These are phyloP conservation scores for Leguminivora glycinivorella DNA, from an alignment of 1,140 invertebrate species.

Conservation along the genomic window DNA sequence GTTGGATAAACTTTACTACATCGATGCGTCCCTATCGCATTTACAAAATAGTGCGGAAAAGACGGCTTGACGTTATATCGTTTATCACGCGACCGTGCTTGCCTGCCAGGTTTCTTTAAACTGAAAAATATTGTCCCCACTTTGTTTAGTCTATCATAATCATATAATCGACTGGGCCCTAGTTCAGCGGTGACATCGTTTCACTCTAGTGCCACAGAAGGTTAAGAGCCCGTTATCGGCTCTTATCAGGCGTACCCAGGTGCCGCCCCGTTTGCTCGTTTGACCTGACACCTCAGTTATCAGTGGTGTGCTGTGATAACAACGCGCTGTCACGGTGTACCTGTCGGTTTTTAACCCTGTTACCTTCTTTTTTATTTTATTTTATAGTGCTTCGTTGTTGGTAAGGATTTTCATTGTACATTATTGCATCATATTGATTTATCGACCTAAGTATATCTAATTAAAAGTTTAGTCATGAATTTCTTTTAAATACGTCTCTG, in stretches of 20 bases:
- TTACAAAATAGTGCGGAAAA: no score
- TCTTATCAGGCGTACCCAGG: constrained; percentile 68
- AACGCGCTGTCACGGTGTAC: constrained; percentile 54
- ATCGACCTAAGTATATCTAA: neutral
- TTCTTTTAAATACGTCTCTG: no score
- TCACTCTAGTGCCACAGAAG: constrained; percentile 64
- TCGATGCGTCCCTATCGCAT: no score
- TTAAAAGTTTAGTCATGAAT: neutral
- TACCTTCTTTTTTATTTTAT: constrained; percentile 19
- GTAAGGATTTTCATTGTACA: neutral
- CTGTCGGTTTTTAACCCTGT: constrained; percentile 59
- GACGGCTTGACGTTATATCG: no score
- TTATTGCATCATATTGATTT: constrained; percentile 5
- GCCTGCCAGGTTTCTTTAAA: no score
- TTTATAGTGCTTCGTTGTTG: constrained; percentile 3
- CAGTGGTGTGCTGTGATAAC: constrained; percentile 69
- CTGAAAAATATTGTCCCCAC: neutral
- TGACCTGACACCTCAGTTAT: constrained; percentile 77
- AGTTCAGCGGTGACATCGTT: constrained; percentile 50
- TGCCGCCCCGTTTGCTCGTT: constrained; percentile 75
- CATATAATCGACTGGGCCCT: constrained; percentile 10
- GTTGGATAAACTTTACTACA: no score
- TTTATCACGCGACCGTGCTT: no score
- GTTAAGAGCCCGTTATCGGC: constrained; percentile 76
- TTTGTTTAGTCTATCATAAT: neutral